These are phyloP conservation scores for Drosophila orosa DNA, from an alignment of 1,140 invertebrate species.

Conservation along the genomic window DNA sequence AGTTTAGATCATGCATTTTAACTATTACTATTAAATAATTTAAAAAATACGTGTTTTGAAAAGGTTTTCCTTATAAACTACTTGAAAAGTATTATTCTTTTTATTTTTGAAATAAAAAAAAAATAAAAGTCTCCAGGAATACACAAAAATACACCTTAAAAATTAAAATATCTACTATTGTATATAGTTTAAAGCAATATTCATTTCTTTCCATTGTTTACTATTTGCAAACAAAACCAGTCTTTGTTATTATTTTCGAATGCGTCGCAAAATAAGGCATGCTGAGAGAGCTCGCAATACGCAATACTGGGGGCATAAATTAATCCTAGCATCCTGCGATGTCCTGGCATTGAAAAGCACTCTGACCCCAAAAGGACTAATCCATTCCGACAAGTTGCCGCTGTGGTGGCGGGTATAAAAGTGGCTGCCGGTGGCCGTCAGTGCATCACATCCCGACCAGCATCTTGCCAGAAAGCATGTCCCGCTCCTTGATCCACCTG, in stretches of 20 bases:
- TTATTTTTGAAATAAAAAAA: not conserved
- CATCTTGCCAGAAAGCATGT: constrained; percentile 24
- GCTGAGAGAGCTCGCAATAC: not conserved
- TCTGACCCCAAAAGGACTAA: constrained; percentile 55
- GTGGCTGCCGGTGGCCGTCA: not conserved
- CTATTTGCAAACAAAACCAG: constrained; percentile 9
- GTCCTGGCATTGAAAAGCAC: constrained; percentile 43
- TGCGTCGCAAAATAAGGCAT: not conserved
- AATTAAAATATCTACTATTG: not conserved
- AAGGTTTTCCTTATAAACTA: rapidly evolving
- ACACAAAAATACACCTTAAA: not conserved
- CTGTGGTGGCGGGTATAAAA: constrained; percentile 53
- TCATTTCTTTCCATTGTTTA: not conserved
- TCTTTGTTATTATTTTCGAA: constrained; percentile 7
- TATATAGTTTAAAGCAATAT: not conserved
- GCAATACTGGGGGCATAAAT: constrained; percentile 39
- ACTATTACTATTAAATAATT: too few species aligned
- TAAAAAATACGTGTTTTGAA: not conserved
- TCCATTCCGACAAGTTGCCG: constrained; percentile 48
- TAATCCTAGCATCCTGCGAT: constrained; percentile 11
- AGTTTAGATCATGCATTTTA: too few species aligned
- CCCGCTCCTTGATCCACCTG: constrained; percentile 18
- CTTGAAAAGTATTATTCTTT: not conserved
- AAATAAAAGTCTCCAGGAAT: not conserved
- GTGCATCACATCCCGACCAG: constrained; percentile 50